Evolutionary conservation across 2,797 vertebrate genomes (phyloP).

Genomic region (Arnoldichthys spilopterus): DNA sequence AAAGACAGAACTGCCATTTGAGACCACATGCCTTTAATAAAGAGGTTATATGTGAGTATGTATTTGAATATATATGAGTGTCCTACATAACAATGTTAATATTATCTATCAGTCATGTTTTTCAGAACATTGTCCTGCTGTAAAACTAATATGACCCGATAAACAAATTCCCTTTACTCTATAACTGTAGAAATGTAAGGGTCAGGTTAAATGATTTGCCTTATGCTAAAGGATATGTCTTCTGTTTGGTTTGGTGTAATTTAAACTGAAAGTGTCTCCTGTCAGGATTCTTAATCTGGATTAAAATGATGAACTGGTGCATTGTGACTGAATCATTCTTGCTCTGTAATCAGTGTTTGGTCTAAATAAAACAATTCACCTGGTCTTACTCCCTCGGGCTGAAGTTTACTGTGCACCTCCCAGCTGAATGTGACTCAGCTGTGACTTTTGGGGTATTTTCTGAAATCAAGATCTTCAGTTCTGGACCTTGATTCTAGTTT

Average conservation of each 20-base stretch:
- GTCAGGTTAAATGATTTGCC: not conserved
- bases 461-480: too few relatives aligned
- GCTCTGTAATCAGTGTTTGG: not conserved
- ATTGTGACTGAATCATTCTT: not conserved
- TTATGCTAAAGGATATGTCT: not conserved
- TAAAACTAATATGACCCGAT: not conserved
- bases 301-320: not conserved
- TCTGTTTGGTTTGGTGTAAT: not conserved
- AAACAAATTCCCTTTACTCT: not conserved
- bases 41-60: too few relatives aligned
- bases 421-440: too few relatives aligned
- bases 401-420: not conserved
- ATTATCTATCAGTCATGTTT: not conserved
- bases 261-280: too few relatives aligned
- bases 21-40: slow-evolving; percentile 8
- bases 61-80: too few relatives aligned
- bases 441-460: too few relatives aligned
- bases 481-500: too few relatives aligned
- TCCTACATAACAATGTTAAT: not conserved
- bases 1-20: not conserved
- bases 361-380: not conserved
- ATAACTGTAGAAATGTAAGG: not conserved
- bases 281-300: not conserved
- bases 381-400: not conserved
- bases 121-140: not conserved